Percentiles rank a stretch among this genome's conserved stretches.
These are phyloP conservation scores for Brachionus plicatilis DNA, from an alignment of 1,140 invertebrate genomes.

Conservation along the genomic window DNA sequence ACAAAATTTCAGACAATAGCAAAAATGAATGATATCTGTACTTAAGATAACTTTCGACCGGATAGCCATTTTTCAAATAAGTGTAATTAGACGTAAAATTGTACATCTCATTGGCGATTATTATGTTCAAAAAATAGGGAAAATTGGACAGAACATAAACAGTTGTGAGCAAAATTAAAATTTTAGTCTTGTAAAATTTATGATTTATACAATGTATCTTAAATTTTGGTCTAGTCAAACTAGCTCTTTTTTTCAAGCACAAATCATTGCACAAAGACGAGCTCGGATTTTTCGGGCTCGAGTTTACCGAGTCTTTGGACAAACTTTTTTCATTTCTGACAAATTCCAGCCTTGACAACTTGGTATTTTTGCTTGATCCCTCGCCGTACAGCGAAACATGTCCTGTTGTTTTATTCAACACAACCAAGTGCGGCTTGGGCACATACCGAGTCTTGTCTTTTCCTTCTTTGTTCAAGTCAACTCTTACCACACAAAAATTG, in stretches of 20 bases:
- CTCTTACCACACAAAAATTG: background rate
- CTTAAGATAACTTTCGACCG: background rate
- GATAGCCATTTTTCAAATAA: background rate
- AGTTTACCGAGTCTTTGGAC: background rate
- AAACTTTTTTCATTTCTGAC: background rate
- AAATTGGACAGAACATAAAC: conserved; percentile 14
- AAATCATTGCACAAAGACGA: background rate
- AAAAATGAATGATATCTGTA: background rate
- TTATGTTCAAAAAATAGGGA: conserved; percentile 20
- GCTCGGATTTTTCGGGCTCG: background rate
- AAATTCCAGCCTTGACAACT: background rate
- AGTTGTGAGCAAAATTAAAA: conserved; percentile 8
- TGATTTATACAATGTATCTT: conserved; percentile 22
- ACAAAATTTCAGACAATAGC: conserved; percentile 14
- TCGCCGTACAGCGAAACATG: background rate
- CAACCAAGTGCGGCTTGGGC: background rate
- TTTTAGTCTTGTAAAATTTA: conserved; percentile 37
- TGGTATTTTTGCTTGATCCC: background rate
- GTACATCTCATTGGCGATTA: background rate
- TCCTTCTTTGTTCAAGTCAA: background rate
- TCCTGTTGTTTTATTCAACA: background rate
- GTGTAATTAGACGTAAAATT: background rate
- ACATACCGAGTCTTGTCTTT: background rate
- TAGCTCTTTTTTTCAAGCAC: background rate
- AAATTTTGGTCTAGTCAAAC: background rate